phyloP scores from a whole-genome alignment of 2,113 vertebrate species.

The Notothenia coriiceps region DNA sequence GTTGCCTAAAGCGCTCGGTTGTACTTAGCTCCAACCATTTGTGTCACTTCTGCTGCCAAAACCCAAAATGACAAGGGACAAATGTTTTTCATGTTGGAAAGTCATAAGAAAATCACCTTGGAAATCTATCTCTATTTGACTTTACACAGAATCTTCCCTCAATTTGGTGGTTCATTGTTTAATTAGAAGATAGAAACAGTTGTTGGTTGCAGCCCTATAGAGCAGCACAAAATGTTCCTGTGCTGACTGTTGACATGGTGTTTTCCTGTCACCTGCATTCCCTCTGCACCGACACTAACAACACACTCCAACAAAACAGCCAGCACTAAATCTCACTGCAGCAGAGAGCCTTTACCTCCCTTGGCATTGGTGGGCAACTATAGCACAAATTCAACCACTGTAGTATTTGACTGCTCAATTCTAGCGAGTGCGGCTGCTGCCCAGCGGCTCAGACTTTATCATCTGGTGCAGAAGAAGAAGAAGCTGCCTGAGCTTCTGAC shows the following conservation, averaged over 20 bases:
- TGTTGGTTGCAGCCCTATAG: not conserved
- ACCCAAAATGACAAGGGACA: no score
- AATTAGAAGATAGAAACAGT: not conserved
- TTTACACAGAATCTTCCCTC: no score
- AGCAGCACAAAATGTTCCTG: not conserved
- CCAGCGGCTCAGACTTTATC: constrained; percentile 57
- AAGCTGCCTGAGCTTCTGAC: constrained; percentile 28
- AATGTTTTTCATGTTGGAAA: no score
- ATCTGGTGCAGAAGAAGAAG: constrained; percentile 24
- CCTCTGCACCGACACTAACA: constrained; percentile 7
- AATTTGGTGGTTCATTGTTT: not conserved
- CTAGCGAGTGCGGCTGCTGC: constrained; percentile 30
- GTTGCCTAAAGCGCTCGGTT: no score
- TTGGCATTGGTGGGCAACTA: constrained; percentile 10
- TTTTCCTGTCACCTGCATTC: constrained; percentile 20
- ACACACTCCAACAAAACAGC: constrained; percentile 17
- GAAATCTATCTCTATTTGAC: no score
- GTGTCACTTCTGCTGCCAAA: no score
- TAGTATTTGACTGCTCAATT: constrained; percentile 49
- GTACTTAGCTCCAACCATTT: no score
- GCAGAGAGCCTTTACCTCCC: constrained; percentile 19
- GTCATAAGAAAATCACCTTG: no score
- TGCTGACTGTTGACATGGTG: not conserved
- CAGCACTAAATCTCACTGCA: constrained; percentile 19
- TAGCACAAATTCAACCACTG: constrained; percentile 36